Percentiles rank a stretch among this genome's conserved stretches.
These are phyloP conservation scores for Microtus pennsylvanicus DNA, from an alignment of 2,113 vertebrate species.

Conservation along the genomic window DNA sequence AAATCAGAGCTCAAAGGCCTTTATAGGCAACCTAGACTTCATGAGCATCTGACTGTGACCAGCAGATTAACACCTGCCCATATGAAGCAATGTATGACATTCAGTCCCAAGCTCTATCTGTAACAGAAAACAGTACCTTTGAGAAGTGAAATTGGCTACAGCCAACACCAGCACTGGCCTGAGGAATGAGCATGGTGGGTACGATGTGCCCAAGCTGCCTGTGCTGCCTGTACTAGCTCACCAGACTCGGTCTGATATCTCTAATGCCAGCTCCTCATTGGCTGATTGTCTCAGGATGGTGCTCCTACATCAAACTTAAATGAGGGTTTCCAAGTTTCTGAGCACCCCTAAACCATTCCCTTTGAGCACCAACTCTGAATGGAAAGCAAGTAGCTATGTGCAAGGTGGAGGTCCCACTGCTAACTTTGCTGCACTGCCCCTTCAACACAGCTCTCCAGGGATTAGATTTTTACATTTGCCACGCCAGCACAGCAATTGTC, in stretches of 20 bases:
- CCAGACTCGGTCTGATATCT: slow-evolving; percentile 93
- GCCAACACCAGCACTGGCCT: slow-evolving; percentile 84
- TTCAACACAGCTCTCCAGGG: slow-evolving; percentile 90
- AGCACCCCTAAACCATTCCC: slow-evolving; percentile 97
- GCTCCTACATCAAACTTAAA: slow-evolving; percentile 86
- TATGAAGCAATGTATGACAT: slow-evolving; percentile 98
- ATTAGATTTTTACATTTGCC: no score
- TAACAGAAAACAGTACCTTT: slow-evolving; percentile 78
- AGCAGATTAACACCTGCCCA: slow-evolving; percentile 89
- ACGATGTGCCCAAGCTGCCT: slow-evolving; percentile 92
- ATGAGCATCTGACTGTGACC: slow-evolving; percentile 85
- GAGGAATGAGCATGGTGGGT: slow-evolving; percentile 93
- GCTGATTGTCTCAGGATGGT: slow-evolving; percentile 89
- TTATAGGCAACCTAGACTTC: slow-evolving; percentile 83
- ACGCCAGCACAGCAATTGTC: no score
- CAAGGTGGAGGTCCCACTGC: slow-evolving; percentile 75
- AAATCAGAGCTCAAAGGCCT: slow-evolving; percentile 87
- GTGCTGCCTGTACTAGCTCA: slow-evolving; percentile 88
- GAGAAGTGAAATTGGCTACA: slow-evolving; percentile 83
- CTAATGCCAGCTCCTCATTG: slow-evolving; percentile 90
- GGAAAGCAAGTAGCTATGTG: slow-evolving; percentile 90
- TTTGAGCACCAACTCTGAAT: slow-evolving; percentile 94
- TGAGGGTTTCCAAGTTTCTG: slow-evolving; percentile 92
- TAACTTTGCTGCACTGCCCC: slow-evolving; percentile 4
- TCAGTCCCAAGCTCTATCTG: slow-evolving; percentile 88